Percentiles rank a stretch among this genome's conserved stretches.
Conservation (phyloP, 2,797 vertebrate genomes). For the Argentina silus region DNA sequence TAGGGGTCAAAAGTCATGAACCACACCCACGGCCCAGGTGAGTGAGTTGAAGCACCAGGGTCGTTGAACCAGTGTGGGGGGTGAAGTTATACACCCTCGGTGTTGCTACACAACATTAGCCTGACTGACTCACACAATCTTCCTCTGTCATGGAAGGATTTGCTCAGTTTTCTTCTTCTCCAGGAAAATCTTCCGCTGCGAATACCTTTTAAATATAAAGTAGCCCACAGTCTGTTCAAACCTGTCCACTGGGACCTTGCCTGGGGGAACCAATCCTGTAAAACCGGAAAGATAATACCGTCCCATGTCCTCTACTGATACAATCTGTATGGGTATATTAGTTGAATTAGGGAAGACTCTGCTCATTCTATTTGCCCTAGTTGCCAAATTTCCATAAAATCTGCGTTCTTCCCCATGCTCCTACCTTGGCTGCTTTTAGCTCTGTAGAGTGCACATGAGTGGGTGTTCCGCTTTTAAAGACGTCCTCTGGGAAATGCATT, state of each 20-base stretch:
- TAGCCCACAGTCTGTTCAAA: constrained; percentile 13
- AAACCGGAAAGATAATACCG: not conserved
- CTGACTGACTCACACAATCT: not conserved
- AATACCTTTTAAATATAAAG: not conserved
- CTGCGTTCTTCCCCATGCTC: constrained; percentile 8
- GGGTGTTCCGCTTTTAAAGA: constrained; percentile 15
- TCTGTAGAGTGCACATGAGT: constrained; percentile 1
- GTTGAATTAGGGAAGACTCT: not conserved
- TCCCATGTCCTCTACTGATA: not conserved
- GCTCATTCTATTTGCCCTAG: not conserved
- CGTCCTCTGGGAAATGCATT: constrained; percentile 2
- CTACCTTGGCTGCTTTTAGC: constrained; percentile 14
- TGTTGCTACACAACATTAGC: not conserved
- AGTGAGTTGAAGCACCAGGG: not conserved
- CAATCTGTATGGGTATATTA: not conserved
- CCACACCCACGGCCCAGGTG: not conserved
- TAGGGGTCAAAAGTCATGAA: not conserved
- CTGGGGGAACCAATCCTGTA: not conserved
- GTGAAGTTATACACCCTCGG: not conserved
- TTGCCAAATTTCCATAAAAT: constrained; percentile 12
- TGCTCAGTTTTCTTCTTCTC: not conserved
- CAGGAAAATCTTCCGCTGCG: constrained; percentile 9
- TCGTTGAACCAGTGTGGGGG: not conserved
- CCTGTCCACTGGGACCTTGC: constrained; percentile 2
- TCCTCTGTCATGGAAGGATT: not conserved